Conservation (phyloP, 2,113 vertebrate species). For the Podiceps cristatus region DNA sequence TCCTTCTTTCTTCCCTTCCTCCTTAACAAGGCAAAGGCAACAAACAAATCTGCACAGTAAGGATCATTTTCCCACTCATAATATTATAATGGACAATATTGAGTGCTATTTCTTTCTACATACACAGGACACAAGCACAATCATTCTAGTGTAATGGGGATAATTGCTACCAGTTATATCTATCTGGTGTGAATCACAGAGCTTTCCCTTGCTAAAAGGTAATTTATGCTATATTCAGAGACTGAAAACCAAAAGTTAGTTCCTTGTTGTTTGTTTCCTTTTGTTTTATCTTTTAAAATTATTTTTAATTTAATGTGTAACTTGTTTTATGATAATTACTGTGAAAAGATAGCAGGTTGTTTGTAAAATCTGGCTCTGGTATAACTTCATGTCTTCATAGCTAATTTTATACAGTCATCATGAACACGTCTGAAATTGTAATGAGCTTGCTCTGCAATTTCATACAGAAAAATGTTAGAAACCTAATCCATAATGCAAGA, state of each 20-base stretch:
- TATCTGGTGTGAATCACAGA: background rate
- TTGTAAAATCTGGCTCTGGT: background rate
- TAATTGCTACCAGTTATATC: background rate
- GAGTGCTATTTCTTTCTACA: conserved; percentile 1
- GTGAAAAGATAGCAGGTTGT: background rate
- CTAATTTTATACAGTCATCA: conserved; percentile 4
- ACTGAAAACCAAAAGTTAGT: background rate
- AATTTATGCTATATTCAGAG: background rate
- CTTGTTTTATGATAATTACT: background rate
- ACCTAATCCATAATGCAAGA: conserved; percentile 17
- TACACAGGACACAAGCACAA: background rate
- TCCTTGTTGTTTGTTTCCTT: background rate
- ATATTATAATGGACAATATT: background rate
- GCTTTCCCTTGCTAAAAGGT: background rate
- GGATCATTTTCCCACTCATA: background rate
- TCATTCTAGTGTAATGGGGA: background rate
- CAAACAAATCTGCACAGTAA: background rate
- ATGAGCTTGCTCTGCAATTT: conserved; percentile 36
- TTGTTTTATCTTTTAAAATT: background rate
- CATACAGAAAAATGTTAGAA: conserved; percentile 12
- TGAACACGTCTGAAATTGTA: background rate
- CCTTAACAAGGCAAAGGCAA: background rate
- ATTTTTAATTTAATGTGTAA: background rate
- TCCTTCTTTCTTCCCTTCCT: background rate
- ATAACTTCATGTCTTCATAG: background rate